These are phyloP conservation scores for Heliopora coerulea DNA, from an alignment of 92 coral and sea anemone species.

Conservation along the genomic window DNA sequence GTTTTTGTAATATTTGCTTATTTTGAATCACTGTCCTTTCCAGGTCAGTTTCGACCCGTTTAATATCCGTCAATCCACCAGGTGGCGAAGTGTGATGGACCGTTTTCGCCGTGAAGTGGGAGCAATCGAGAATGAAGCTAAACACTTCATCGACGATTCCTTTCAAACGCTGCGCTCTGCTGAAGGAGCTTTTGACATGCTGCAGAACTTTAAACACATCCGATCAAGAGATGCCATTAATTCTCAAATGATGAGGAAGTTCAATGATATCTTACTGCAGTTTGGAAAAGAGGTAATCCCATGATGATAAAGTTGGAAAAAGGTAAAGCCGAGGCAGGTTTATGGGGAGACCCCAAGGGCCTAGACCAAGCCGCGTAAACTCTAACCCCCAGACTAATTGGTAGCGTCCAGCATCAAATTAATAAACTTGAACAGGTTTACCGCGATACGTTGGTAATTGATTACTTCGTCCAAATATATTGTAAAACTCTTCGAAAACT, in stretches of 20 bases:
- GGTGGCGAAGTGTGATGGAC: constrained; percentile 98
- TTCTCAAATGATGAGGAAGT: constrained; percentile 99
- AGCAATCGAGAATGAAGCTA: constrained; percentile 98
- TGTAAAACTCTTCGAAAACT: too few species aligned
- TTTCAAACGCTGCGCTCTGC: constrained; percentile 96
- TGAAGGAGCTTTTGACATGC: constrained; percentile 99
- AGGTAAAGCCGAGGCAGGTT: background rate
- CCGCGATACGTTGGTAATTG: too few species aligned
- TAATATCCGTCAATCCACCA: constrained; percentile 84
- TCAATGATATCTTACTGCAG: constrained; percentile 91
- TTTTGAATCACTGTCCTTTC: constrained; percentile 7
- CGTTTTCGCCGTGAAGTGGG: constrained; percentile 97
- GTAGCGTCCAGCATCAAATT: too few species aligned
- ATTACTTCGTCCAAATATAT: too few species aligned
- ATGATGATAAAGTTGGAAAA: background rate
- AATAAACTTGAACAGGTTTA: too few species aligned
- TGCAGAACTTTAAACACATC: constrained; percentile 91
- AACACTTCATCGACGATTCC: constrained; percentile 94
- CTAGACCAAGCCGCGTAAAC: too few species aligned
- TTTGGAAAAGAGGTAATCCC: constrained; percentile 90
- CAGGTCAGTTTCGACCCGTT: constrained; percentile 97
- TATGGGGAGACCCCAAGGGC: too few species aligned
- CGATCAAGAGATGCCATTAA: constrained; percentile 96
- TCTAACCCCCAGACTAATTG: too few species aligned
- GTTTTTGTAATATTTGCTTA: too few species aligned